Conservation (phyloP, 2,797 vertebrate genomes). For the Neoniphon sammara region DNA sequence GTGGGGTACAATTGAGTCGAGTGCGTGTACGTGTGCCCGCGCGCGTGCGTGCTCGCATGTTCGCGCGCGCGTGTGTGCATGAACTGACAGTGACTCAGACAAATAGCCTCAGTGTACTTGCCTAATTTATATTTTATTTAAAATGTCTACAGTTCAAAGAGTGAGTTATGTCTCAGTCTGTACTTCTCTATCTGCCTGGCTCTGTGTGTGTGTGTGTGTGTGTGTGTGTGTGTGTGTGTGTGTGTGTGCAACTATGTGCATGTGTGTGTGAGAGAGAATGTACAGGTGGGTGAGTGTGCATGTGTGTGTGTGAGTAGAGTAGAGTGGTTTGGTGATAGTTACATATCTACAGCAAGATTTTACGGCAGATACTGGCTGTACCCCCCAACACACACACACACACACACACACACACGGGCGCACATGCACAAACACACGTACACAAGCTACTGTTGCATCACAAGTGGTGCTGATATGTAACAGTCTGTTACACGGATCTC, state of each 20-base stretch:
- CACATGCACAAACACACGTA: constrained; percentile 7
- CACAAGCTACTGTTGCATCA: constrained; percentile 37
- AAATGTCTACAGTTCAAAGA: constrained; percentile 36
- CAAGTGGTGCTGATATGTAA: constrained; percentile 58
- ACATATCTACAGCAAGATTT: constrained; percentile 30
- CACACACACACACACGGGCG: constrained; percentile 16
- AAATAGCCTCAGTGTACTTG: constrained; percentile 18
- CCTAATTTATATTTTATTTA: constrained; percentile 12
- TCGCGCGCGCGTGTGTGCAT: background rate
- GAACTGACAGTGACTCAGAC: constrained; percentile 53
- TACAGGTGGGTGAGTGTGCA: background rate
- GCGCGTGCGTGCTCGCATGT: constrained; percentile 5
- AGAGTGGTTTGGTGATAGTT: constrained; percentile 33
- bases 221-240: constrained; percentile 29
- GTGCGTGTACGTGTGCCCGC: constrained; percentile 32
- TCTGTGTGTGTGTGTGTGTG: constrained; percentile 7
- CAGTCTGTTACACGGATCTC: constrained; percentile 51
- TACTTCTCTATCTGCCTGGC: background rate
- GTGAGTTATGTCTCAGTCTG: background rate
- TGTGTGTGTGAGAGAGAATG: constrained; percentile 5
- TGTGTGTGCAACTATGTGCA: constrained; percentile 21
- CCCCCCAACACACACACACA: constrained; percentile 36
- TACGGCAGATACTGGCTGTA: constrained; percentile 74
- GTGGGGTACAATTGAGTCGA: constrained; percentile 30
- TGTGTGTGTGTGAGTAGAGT: constrained; percentile 21